Conservation (phyloP, 2,888 invertebrate genomes). For the Noctuana brunneofusca region DNA sequence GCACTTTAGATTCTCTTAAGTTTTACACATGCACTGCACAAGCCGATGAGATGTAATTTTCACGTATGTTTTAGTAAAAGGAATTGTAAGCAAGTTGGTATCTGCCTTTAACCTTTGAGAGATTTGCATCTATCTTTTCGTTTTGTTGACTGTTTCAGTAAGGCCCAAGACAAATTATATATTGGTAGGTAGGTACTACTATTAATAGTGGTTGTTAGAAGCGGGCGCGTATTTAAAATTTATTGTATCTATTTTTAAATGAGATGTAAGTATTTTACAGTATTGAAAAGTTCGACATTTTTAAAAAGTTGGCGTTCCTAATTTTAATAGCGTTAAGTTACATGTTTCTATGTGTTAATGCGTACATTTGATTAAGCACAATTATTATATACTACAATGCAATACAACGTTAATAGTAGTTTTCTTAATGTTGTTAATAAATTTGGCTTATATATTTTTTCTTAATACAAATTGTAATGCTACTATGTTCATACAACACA, state of each 20-base stretch:
- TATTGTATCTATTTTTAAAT: too few relatives aligned
- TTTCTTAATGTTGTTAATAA: not conserved
- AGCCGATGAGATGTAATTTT: slow-evolving; percentile 1
- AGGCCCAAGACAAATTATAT: too few relatives aligned
- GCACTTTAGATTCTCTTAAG: slow-evolving; percentile 20
- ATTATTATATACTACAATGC: not conserved
- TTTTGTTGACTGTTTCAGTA: too few relatives aligned
- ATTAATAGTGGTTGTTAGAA: too few relatives aligned
- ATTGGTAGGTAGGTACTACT: too few relatives aligned
- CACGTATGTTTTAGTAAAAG: slow-evolving; percentile 7
- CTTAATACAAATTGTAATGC: slow-evolving; percentile 10
- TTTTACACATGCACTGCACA: not conserved
- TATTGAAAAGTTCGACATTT: too few relatives aligned
- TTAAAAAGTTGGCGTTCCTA: too few relatives aligned
- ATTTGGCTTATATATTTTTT: not conserved
- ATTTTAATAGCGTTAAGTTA: not conserved
- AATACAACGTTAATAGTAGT: not conserved
- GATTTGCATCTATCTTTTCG: too few relatives aligned
- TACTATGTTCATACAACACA: slow-evolving; percentile 15
- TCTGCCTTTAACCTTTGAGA: too few relatives aligned
- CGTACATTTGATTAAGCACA: not conserved
- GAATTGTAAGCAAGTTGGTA: not conserved
- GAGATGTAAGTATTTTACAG: too few relatives aligned
- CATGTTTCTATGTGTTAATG: not conserved
- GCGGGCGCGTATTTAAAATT: too few relatives aligned